Evolutionary conservation across 2,113 vertebrate species (phyloP), one percentile per base, ranked within the genome.

Genomic region (Verasper variegatus): DNA sequence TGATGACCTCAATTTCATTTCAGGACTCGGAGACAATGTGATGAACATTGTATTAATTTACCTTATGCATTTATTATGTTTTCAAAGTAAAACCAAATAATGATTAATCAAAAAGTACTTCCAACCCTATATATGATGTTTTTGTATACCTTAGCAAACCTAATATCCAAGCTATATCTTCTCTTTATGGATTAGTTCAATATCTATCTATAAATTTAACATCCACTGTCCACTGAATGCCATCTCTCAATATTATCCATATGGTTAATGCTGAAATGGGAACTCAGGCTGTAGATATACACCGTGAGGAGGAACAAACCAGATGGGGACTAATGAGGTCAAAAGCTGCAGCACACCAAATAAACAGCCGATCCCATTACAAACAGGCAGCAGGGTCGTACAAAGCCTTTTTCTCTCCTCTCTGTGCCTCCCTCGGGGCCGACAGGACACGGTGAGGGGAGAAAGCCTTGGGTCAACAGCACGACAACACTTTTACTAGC

Each of bases 401-500:
- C 86, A 92, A 82, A 77, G 74, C 57, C 70, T 35, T 87, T 86
- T 65, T 81, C 75, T 88, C 71, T 80, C 45, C 47, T 58, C 79
- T 71, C 72, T 56, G 55, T 83, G 69, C 78, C 74, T 64, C 74
- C 81, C 76, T 82, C 56, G 40, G 65, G 74, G 70, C 72, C 70
- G 71, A 77, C 73, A 67, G 82, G 76, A 83, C 81, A 68, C 26
- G 49, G 79, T 35, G 73, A 80, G 72, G 82, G 78, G 68, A 80
- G 78, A 83, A 88, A 82, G 79, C 78, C 83, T 86, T 91, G 78
- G 80, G 86, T 89, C 91, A 91, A 89, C 88, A 88, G 78, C 73
- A 91, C 75, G 85, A 92, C 84, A 93, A 83, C 90, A 92, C 86
- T 87, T 94, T 91, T 91, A 92, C 85, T 81, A 76, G 88, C 74